Percentiles rank a stretch among this genome's conserved stretches.
phyloP scores from a whole-genome alignment of 2,888 invertebrate genomes.

The Leptopterna dolabrata region DNA sequence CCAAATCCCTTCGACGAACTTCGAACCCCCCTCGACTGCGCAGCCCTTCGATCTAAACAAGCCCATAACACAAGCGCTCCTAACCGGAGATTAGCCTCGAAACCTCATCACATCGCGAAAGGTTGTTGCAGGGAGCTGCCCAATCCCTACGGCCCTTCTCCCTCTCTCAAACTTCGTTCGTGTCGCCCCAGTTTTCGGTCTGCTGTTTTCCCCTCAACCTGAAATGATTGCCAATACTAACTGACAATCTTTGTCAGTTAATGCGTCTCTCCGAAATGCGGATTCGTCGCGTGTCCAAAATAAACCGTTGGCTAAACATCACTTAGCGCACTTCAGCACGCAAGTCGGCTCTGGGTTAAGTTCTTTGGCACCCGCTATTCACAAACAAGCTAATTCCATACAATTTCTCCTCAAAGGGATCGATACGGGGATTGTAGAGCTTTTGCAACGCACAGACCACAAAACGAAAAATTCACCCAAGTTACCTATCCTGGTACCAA shows the following conservation, averaged over 20 bases:
- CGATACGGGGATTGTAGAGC: background rate
- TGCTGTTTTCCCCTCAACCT: background rate
- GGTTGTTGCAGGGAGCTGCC: constrained; percentile 16
- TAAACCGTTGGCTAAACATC: constrained; percentile 30
- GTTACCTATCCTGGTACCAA: too few relatives aligned
- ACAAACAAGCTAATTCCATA: constrained; percentile 33
- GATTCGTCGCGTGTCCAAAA: constrained; percentile 10
- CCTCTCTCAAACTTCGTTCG: constrained; percentile 6
- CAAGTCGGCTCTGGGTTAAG: constrained; percentile 19
- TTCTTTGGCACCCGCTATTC: constrained; percentile 30
- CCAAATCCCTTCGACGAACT: constrained; percentile 14
- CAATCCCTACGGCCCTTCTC: background rate
- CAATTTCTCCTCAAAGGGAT: background rate
- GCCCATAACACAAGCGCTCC: constrained; percentile 27
- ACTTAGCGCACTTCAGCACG: constrained; percentile 30
- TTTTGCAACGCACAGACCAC: background rate
- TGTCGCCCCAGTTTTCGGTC: constrained; percentile 32
- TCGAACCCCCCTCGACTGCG: background rate
- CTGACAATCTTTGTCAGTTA: constrained; percentile 33
- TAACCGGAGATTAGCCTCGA: constrained; percentile 39
- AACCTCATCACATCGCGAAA: constrained; percentile 30
- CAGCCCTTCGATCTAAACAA: constrained; percentile 4
- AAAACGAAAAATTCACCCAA: too few relatives aligned
- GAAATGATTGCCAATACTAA: constrained; percentile 35
- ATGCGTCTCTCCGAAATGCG: background rate